These are phyloP conservation scores for Phaonia tiefii DNA, from an alignment of 2,888 invertebrate species.

Conservation along the genomic window DNA sequence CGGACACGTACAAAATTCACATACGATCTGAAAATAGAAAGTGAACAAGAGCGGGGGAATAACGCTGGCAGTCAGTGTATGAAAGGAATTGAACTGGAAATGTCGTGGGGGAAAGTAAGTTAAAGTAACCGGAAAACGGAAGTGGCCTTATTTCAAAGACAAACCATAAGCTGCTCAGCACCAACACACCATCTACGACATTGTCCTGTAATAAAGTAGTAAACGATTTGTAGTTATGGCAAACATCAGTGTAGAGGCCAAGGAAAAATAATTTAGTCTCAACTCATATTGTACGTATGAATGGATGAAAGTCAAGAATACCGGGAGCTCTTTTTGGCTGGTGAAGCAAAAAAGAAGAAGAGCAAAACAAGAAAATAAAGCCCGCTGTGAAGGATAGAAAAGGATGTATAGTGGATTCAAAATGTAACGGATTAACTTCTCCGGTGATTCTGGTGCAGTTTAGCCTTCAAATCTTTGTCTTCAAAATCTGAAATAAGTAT, in stretches of 20 bases:
- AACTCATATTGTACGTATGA: neutral
- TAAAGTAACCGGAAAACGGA: slow-evolving; percentile 66
- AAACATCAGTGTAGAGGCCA: neutral
- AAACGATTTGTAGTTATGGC: slow-evolving; percentile 42
- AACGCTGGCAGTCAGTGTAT: neutral
- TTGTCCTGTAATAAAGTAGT: slow-evolving; percentile 32
- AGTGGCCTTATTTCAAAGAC: slow-evolving; percentile 65
- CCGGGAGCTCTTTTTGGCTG: slow-evolving; percentile 24
- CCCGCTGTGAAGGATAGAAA: slow-evolving; percentile 41
- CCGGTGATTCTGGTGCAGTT: no score
- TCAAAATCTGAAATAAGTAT: no score
- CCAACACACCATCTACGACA: slow-evolving; percentile 18
- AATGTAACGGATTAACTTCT: no score
- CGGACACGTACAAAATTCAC: neutral
- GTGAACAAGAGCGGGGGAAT: neutral
- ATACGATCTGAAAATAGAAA: slow-evolving; percentile 6
- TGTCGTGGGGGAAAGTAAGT: slow-evolving; percentile 37
- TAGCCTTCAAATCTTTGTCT: no score
- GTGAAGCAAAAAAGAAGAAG: neutral
- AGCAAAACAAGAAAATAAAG: slow-evolving; percentile 1
- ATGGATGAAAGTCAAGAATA: slow-evolving; percentile 21
- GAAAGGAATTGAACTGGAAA: neutral
- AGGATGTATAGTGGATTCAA: slow-evolving; percentile 13
- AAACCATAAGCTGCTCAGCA: slow-evolving; percentile 57
- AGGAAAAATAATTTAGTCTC: neutral